A percentile compares a stretch with the other conserved stretches of the same genome.
phyloP scores from a whole-genome alignment of 2,797 vertebrate species.

The Cercopithecus petaurista region DNA sequence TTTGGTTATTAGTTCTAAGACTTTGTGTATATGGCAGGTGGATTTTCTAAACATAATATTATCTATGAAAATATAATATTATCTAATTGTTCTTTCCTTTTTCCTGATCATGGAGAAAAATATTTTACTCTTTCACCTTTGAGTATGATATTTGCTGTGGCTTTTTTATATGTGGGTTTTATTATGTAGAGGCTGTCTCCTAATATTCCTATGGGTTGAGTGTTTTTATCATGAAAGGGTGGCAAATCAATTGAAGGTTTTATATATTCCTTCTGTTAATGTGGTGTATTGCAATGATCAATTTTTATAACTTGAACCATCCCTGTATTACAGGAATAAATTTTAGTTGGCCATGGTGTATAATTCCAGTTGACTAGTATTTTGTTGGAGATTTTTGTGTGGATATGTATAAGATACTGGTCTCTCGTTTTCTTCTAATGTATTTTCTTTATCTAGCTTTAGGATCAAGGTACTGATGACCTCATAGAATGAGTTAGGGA shows the following conservation, averaged over 20 bases:
- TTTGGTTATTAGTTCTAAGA: neutral
- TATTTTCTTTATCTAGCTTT: neutral
- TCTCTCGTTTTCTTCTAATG: neutral
- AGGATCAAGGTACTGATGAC: neutral
- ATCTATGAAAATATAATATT: neutral
- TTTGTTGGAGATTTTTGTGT: neutral
- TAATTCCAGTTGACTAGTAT: neutral
- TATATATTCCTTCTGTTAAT: neutral
- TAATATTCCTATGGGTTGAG: neutral
- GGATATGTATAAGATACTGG: neutral
- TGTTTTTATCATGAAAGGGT: neutral
- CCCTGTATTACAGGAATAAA: neutral
- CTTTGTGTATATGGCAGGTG: neutral
- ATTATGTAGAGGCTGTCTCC: neutral
- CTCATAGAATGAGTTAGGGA: neutral
- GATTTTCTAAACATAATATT: neutral
- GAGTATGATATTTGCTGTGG: neutral
- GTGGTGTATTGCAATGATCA: neutral
- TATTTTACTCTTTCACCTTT: neutral
- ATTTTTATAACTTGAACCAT: neutral
- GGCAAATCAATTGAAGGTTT: neutral
- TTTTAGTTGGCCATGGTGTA: neutral
- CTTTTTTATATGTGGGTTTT: neutral
- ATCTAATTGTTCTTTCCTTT: neutral
- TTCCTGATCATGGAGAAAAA: neutral